phyloP scores from a whole-genome alignment of 1,140 invertebrate species.

The Tetragonula clypearis region DNA sequence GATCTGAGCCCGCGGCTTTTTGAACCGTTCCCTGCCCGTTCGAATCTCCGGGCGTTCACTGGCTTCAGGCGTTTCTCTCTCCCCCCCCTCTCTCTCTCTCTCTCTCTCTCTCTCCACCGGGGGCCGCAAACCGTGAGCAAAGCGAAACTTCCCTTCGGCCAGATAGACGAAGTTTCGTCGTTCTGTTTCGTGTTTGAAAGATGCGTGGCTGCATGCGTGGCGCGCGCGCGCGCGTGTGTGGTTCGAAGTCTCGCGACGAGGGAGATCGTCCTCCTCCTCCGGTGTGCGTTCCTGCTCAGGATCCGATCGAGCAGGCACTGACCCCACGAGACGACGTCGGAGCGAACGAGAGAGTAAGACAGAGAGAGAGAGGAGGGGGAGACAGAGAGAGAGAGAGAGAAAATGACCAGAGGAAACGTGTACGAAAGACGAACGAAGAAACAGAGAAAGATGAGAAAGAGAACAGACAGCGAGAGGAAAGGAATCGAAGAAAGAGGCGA shows the following conservation, averaged over 20 bases:
- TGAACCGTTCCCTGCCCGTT: not conserved
- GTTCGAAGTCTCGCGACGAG: constrained; percentile 50
- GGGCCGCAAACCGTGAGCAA: too few relatives aligned
- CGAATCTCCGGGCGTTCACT: not conserved
- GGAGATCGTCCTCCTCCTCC: constrained; percentile 61
- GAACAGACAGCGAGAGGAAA: constrained; percentile 23
- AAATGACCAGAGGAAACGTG: constrained; percentile 38
- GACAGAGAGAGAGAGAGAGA: constrained; percentile 51
- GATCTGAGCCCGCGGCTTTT: constrained; percentile 20
- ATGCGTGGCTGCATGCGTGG: constrained; percentile 47
- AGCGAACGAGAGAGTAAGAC: constrained; percentile 48
- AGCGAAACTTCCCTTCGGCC: not conserved
- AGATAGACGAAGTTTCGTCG: not conserved
- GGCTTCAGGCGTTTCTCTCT: not conserved
- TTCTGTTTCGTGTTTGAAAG: constrained; percentile 13
- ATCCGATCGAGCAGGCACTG: constrained; percentile 78
- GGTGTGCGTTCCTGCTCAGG: constrained; percentile 74
- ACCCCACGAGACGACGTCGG: constrained; percentile 72
- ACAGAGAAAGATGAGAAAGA: constrained; percentile 22
- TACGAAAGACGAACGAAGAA: constrained; percentile 51
- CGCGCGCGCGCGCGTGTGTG: constrained; percentile 36
- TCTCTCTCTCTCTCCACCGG: not conserved
- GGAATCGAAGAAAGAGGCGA: constrained; percentile 31
- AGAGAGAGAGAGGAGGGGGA: constrained; percentile 13
- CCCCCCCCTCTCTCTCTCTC: too few relatives aligned